A percentile compares a stretch with the other conserved stretches of the same genome.
Evolutionary conservation across 2,113 vertebrate genomes (phyloP).

Genomic region (Phrynocephalus versicolor): DNA sequence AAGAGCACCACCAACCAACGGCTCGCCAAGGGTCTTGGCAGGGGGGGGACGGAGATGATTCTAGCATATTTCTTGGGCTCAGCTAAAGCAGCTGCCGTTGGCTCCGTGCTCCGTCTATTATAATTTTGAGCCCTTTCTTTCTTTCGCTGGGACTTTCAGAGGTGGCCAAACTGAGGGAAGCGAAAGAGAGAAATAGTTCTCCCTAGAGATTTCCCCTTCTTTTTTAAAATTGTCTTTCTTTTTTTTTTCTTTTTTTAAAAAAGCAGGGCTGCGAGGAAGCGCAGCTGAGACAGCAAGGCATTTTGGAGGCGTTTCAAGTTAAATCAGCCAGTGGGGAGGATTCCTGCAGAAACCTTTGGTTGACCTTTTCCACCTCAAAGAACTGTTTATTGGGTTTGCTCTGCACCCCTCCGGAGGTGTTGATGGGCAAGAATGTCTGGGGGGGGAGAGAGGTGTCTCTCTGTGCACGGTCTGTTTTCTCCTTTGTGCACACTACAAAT

Average conservation of each 20-base stretch:
- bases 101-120: background rate
- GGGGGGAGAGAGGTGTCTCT: background rate
- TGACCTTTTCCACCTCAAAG: constrained; percentile 17
- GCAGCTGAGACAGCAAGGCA: background rate
- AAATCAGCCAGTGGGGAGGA: background rate
- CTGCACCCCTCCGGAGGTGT: background rate
- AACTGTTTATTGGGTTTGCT: constrained; percentile 22
- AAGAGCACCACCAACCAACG: background rate
- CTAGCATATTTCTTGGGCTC: constrained; percentile 1
- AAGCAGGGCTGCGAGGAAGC: background rate
- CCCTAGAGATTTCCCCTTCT: background rate
- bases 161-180: background rate
- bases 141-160: background rate
- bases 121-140: background rate
- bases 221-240: too few relatives aligned
- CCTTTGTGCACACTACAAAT: constrained; percentile 6
- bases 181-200: background rate
- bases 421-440: constrained; percentile 1
- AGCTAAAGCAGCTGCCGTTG: background rate
- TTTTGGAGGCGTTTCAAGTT: background rate
- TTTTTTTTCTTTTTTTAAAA: background rate
- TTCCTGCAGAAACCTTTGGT: background rate
- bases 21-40: constrained; percentile 11
- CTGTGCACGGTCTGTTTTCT: background rate
- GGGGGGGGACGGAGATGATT: background rate